phyloP scores from a whole-genome alignment of 2,113 vertebrate genomes.

The Archilochus colubris region DNA sequence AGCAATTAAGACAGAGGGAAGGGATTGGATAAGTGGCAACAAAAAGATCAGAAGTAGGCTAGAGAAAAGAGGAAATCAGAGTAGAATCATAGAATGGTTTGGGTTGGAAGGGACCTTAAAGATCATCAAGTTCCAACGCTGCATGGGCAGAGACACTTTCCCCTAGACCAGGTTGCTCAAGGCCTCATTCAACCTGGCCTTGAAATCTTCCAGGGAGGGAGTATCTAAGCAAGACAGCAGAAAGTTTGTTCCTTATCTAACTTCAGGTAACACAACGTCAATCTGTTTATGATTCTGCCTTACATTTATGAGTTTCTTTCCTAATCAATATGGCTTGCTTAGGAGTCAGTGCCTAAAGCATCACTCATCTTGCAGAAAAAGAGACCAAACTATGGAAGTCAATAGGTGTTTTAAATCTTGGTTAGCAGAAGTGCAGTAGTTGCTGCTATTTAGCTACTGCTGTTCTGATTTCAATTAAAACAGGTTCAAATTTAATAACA shows the following conservation, averaged over 20 bases:
- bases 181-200: too few species aligned
- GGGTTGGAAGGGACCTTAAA: too few species aligned
- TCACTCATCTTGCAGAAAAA: background rate
- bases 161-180: too few species aligned
- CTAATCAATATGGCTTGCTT: background rate
- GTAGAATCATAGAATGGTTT: too few species aligned
- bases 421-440: too few species aligned
- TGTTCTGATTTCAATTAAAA: too few species aligned
- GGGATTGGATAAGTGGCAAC: accelerated
- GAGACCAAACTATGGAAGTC: background rate
- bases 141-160: too few species aligned
- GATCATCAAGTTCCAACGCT: too few species aligned
- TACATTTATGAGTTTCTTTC: background rate
- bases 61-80: background rate
- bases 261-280: background rate
- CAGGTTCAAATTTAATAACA: too few species aligned
- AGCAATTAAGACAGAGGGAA: background rate
- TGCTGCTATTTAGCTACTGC: too few species aligned
- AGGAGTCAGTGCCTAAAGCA: background rate
- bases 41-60: background rate
- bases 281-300: background rate
- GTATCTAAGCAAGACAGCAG: background rate
- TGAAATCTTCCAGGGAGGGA: background rate
- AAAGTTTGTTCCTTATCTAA: background rate
- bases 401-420: background rate